Conservation (phyloP, 2,113 vertebrate species). For the Campylomormyrus numenius region DNA sequence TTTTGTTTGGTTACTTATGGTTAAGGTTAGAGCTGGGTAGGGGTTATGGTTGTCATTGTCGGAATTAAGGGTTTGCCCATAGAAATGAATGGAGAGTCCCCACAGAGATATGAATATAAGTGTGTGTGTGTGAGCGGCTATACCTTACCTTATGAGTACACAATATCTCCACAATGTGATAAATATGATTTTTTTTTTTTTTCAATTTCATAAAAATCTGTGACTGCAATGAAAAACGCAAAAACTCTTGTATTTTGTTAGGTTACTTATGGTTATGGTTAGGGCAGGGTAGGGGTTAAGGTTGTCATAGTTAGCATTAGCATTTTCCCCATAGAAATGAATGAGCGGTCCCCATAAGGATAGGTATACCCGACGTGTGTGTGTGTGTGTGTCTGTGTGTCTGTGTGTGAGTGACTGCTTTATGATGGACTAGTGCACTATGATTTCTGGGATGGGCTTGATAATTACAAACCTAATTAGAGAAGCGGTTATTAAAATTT, state of each 20-base stretch:
- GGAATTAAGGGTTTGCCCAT: no score
- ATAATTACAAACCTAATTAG: slow-evolving; percentile 1
- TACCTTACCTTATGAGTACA: no score
- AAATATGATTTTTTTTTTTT: neutral
- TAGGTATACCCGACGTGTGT: neutral
- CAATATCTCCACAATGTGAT: neutral
- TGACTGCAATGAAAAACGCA: neutral
- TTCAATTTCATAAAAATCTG: no score
- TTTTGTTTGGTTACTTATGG: neutral
- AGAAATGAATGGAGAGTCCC: neutral
- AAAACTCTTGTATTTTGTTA: neutral
- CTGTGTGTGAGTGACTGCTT: neutral
- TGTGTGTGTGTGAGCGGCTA: neutral
- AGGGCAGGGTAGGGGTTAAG: neutral
- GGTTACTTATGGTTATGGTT: neutral
- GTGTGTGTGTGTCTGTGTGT: neutral
- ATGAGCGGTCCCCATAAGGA: neutral
- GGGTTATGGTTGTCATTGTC: neutral
- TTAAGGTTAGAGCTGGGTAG: neutral
- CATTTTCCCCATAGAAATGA: neutral
- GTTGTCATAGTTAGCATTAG: neutral
- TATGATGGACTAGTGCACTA: neutral
- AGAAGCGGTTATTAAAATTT: neutral
- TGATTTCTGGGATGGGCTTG: neutral
- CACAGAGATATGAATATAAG: neutral